Evolutionary conservation across 2,888 invertebrate genomes (phyloP).

Genomic region (Drosophila affinis): DNA sequence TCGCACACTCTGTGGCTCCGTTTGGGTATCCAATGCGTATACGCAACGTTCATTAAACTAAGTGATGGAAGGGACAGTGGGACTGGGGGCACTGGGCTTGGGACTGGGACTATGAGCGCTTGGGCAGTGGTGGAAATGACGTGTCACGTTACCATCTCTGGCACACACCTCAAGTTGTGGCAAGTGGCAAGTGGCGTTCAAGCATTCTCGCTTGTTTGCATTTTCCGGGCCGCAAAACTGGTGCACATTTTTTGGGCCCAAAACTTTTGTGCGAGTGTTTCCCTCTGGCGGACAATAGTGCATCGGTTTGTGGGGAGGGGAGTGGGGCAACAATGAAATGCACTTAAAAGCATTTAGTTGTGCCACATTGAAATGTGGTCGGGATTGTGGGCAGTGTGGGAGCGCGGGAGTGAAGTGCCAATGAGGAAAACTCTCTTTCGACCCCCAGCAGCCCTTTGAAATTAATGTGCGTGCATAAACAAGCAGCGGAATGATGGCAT

Average conservation of each 20-base stretch:
- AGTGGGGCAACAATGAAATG: slow-evolving; percentile 60
- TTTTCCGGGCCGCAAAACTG: slow-evolving; percentile 19
- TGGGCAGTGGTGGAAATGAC: not conserved
- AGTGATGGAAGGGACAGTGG: not conserved
- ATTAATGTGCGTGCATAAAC: slow-evolving; percentile 78
- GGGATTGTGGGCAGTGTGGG: not conserved
- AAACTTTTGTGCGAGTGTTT: slow-evolving; percentile 29
- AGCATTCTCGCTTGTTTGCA: slow-evolving; percentile 15
- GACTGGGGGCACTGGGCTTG: not conserved
- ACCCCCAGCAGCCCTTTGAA: slow-evolving; percentile 53
- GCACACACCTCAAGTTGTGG: slow-evolving; percentile 44
- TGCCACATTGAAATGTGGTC: slow-evolving; percentile 72
- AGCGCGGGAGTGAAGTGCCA: slow-evolving; percentile 2
- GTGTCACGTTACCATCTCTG: not conserved
- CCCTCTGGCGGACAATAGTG: slow-evolving; percentile 3
- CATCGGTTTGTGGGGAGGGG: not conserved
- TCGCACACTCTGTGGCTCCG: not conserved
- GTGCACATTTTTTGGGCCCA: slow-evolving; percentile 12
- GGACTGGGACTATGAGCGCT: not conserved
- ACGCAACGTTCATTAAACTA: slow-evolving; percentile 7
- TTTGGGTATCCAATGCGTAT: slow-evolving; percentile 16
- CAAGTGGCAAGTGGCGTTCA: slow-evolving; percentile 23
- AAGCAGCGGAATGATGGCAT: slow-evolving; percentile 38
- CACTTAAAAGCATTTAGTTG: slow-evolving; percentile 79
- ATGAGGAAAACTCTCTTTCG: not conserved